Percentiles rank a stretch among this genome's conserved stretches.
Conservation (phyloP, 1,140 invertebrate species). For the Octopus sinensis region DNA sequence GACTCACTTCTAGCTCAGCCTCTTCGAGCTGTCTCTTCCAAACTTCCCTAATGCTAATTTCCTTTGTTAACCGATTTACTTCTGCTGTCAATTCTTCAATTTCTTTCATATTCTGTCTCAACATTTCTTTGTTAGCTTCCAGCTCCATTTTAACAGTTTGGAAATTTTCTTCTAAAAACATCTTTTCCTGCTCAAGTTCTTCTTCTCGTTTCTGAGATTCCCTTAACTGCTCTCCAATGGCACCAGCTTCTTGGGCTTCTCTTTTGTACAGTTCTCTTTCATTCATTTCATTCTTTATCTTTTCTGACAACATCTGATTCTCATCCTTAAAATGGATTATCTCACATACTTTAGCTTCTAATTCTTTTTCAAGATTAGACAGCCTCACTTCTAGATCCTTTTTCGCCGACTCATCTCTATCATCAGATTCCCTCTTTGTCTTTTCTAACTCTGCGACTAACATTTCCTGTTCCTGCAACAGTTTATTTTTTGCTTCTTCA, state of each 20-base stretch:
- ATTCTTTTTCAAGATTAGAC: conserved; percentile 1
- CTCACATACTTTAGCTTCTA: conserved; percentile 10
- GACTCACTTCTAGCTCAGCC: neutral
- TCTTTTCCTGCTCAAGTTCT: conserved; percentile 19
- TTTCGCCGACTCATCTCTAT: neutral
- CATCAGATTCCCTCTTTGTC: neutral
- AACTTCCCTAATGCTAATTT: neutral
- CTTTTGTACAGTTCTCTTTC: conserved; percentile 4
- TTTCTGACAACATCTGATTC: conserved; percentile 17
- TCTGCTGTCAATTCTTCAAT: conserved; percentile 23
- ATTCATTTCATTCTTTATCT: neutral
- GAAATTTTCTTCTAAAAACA: conserved; percentile 8
- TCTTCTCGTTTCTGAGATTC: conserved; percentile 13
- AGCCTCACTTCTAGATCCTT: conserved; percentile 4
- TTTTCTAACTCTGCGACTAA: conserved; percentile 9
- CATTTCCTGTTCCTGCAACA: conserved; percentile 20
- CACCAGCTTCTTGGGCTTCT: neutral
- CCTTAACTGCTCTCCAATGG: conserved; percentile 11
- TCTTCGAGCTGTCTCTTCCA: neutral
- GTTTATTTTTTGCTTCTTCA: conserved; percentile 28
- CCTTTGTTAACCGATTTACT: neutral
- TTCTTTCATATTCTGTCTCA: conserved; percentile 18
- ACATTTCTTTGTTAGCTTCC: neutral
- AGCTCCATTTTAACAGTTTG: conserved; percentile 20
- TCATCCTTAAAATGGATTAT: conserved; percentile 17